These are phyloP conservation scores for Addax nasomaculatus DNA, from an alignment of 2,113 vertebrate species.

Conservation along the genomic window DNA sequence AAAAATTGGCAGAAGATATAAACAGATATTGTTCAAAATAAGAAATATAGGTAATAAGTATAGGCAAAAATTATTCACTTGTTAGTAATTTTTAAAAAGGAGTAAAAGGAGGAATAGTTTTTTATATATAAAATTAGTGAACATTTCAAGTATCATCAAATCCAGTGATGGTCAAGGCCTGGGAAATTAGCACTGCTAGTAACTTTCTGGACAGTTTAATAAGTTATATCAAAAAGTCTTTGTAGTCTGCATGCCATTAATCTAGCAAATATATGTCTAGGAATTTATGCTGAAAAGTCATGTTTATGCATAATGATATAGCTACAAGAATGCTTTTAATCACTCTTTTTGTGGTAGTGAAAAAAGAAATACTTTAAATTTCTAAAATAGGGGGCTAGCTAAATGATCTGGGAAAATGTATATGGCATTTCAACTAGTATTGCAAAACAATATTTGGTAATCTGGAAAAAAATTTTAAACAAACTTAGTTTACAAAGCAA, in stretches of 20 bases:
- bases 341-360: background rate
- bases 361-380: slow-evolving; percentile 19
- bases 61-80: background rate
- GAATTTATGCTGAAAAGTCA: background rate
- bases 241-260: background rate
- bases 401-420: background rate
- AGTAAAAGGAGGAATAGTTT: background rate
- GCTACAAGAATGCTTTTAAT: background rate
- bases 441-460: background rate
- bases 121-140: background rate
- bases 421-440: background rate
- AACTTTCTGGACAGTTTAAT: background rate
- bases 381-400: background rate
- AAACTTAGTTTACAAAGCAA: background rate
- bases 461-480: slow-evolving; percentile 13
- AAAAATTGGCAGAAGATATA: background rate
- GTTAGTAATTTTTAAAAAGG: background rate
- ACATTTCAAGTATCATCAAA: background rate
- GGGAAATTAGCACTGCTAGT: background rate
- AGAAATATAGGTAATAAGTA: background rate
- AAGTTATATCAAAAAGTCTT: background rate
- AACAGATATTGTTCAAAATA: background rate
- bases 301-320: background rate
- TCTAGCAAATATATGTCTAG: background rate
- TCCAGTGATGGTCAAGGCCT: background rate